These are phyloP conservation scores for Cydia fagiglandana DNA, from an alignment of 1,140 invertebrate species.

Conservation along the genomic window DNA sequence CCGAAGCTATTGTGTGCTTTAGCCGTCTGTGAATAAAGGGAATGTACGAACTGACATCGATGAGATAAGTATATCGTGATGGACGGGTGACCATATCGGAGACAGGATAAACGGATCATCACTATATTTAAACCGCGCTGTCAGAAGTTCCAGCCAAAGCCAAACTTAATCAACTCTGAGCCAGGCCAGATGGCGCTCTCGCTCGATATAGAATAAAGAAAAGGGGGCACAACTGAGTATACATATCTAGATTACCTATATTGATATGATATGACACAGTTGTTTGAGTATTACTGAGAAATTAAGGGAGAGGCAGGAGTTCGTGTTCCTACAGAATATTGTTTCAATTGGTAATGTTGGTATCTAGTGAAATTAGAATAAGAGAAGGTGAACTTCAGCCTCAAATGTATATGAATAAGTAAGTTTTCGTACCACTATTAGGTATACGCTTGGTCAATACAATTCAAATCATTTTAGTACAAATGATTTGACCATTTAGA, in stretches of 20 bases:
- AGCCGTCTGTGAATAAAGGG: conserved; percentile 14
- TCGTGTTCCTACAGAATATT: background rate
- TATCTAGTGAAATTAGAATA: background rate
- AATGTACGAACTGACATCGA: conserved; percentile 13
- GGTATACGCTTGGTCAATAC: conserved; percentile 36
- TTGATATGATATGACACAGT: background rate
- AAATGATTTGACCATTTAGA: conserved; percentile 54
- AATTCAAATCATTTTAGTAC: conserved; percentile 34
- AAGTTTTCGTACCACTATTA: background rate
- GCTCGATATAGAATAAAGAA: conserved; percentile 20
- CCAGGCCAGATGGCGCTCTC: conserved; percentile 18
- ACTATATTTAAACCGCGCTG: conserved; percentile 27
- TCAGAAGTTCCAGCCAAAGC: conserved; percentile 18
- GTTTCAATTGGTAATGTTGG: background rate
- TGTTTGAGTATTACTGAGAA: background rate
- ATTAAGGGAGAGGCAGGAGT: background rate
- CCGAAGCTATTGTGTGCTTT: conserved; percentile 15
- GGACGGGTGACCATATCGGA: conserved; percentile 25
- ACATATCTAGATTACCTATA: background rate
- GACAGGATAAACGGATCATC: conserved; percentile 21
- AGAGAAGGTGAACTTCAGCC: background rate
- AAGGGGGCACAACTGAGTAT: background rate
- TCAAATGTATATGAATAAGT: background rate
- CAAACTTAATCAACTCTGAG: background rate
- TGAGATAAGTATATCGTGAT: conserved; percentile 8